Evolutionary conservation across 1,140 invertebrate genomes (phyloP).

Genomic region (Apis florea): DNA sequence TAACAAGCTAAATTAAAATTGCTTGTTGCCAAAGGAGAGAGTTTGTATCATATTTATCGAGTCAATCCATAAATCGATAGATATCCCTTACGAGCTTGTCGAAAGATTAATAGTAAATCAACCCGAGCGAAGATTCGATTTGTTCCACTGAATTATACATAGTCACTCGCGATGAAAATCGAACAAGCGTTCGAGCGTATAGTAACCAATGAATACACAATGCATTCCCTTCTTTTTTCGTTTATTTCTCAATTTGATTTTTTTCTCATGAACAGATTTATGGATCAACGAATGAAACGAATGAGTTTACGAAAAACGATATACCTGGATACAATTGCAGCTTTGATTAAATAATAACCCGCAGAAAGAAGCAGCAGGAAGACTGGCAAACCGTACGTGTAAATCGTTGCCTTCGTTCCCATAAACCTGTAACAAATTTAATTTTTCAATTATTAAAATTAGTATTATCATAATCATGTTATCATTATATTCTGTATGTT

Average conservation of each 20-base stretch:
- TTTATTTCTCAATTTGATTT: neutral
- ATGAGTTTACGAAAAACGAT: no score
- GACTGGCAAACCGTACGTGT: constrained; percentile 78
- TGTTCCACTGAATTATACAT: neutral
- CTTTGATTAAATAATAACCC: constrained; percentile 76
- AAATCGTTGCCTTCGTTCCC: constrained; percentile 77
- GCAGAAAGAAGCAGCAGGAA: constrained; percentile 74
- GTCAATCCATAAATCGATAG: neutral
- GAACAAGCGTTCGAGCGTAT: neutral
- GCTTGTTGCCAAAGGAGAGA: neutral
- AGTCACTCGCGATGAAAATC: neutral
- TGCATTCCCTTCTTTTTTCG: neutral
- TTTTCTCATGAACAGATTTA: neutral
- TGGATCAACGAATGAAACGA: no score
- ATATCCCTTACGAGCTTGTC: neutral
- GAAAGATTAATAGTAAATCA: constrained; percentile 2
- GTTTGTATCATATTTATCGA: neutral
- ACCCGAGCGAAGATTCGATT: no score
- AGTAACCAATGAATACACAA: neutral
- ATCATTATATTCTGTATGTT: no score
- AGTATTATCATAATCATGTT: no score
- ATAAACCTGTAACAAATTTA: constrained; percentile 76
- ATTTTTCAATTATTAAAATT: neutral
- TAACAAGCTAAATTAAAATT: no score
- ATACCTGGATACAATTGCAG: constrained; percentile 79